These are phyloP conservation scores for Eutrigla gurnardus DNA, from an alignment of 2,797 vertebrate genomes.

Conservation along the genomic window DNA sequence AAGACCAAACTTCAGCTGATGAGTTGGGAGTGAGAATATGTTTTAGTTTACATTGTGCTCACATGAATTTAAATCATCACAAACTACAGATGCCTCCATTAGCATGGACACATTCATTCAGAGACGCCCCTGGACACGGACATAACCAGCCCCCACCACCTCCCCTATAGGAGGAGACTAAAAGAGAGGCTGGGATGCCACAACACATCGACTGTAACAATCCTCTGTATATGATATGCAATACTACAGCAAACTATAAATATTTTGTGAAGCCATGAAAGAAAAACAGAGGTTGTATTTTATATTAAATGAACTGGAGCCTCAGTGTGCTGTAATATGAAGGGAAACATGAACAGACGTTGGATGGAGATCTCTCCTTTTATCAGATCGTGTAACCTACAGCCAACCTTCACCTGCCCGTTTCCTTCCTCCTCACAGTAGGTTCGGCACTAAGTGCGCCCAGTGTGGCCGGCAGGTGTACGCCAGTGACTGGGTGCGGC, in stretches of 20 bases:
- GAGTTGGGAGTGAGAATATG: not conserved
- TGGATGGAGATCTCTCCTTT: not conserved
- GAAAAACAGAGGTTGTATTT: not conserved
- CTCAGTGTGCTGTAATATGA: not conserved
- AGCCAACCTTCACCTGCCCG: constrained; percentile 36
- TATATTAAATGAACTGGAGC: not conserved
- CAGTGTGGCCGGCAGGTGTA: constrained; percentile 96
- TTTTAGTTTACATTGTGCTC: not conserved
- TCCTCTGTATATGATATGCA: not conserved
- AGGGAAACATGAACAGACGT: not conserved
- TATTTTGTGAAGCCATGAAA: not conserved
- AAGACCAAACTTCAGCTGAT: not conserved
- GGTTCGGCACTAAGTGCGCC: constrained; percentile 97
- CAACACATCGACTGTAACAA: constrained; percentile 1
- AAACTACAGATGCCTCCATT: not conserved
- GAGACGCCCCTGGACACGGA: not conserved
- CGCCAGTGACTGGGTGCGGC: constrained; percentile 97
- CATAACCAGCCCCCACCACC: not conserved
- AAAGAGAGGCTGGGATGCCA: not conserved
- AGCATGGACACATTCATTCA: not conserved
- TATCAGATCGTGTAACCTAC: not conserved
- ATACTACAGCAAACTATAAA: not conserved
- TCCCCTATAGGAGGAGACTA: not conserved
- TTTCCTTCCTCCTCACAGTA: constrained; percentile 83
- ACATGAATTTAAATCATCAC: not conserved